Conservation (phyloP, 2,888 invertebrate species). For the Metalampra italica region DNA sequence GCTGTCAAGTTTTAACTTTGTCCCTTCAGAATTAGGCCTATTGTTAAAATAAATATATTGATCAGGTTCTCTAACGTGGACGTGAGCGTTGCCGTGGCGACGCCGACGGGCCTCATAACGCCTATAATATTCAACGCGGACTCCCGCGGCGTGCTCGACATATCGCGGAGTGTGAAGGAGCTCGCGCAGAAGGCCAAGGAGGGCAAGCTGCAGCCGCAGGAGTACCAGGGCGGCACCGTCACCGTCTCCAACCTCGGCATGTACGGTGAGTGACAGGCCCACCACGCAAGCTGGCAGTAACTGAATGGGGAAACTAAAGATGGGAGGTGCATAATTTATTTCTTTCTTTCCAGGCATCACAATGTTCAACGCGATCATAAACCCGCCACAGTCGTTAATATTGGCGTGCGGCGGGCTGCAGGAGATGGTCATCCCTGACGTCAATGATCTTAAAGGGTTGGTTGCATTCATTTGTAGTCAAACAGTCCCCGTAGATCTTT, state of each 20-base stretch:
- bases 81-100: slow-evolving; percentile 97
- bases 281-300: neutral
- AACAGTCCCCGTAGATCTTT: no score
- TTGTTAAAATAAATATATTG: no score
- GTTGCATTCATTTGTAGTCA: slow-evolving; percentile 20
- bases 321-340: no score
- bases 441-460: slow-evolving; percentile 86
- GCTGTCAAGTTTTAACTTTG: no score
- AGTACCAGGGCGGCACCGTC: slow-evolving; percentile 98
- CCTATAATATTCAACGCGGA: slow-evolving; percentile 97
- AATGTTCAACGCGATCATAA: slow-evolving; percentile 95
- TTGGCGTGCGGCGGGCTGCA: slow-evolving; percentile 92
- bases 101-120: slow-evolving; percentile 96
- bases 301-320: no score
- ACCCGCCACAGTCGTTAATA: slow-evolving; percentile 97
- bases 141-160: slow-evolving; percentile 90
- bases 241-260: slow-evolving; percentile 97
- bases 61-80: slow-evolving; percentile 93
- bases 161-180: slow-evolving; percentile 87
- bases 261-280: slow-evolving; percentile 82
- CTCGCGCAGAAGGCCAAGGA: slow-evolving; percentile 92
- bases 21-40: no score
- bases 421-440: slow-evolving; percentile 85
- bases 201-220: slow-evolving; percentile 93
- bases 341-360: slow-evolving; percentile 84